Percentiles rank a stretch among this genome's conserved stretches.
phyloP scores from a whole-genome alignment of 2,113 vertebrate genomes.

The Cygnus atratus region DNA sequence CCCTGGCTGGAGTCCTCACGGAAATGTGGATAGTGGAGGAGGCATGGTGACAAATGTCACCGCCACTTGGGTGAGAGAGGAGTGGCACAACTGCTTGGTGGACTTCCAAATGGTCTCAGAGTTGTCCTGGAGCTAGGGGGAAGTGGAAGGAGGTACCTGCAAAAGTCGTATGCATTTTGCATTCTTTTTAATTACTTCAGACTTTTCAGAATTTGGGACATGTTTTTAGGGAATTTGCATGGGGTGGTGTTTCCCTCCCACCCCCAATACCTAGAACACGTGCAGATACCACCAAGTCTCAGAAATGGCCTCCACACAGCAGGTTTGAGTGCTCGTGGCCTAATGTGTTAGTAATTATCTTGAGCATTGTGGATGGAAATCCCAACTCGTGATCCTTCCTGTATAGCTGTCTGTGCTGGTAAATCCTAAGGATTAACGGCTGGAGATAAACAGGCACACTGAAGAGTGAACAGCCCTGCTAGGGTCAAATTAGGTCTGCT shows the following conservation, averaged over 20 bases:
- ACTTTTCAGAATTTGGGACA: neutral
- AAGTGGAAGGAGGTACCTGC: neutral
- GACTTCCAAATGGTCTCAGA: neutral
- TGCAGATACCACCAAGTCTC: neutral
- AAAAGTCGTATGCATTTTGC: neutral
- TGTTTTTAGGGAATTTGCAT: neutral
- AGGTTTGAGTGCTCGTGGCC: conserved; percentile 19
- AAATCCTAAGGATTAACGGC: conserved; percentile 51
- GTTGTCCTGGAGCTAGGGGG: neutral
- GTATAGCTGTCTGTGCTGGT: conserved; percentile 12
- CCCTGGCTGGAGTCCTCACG: neutral
- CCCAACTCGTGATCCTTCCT: conserved; percentile 19
- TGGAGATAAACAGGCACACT: conserved; percentile 12
- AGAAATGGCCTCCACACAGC: neutral
- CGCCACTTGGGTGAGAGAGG: neutral
- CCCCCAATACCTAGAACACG: neutral
- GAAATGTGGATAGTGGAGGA: neutral
- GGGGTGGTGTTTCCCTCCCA: neutral
- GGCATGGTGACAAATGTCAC: neutral
- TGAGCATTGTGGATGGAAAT: conserved; percentile 17
- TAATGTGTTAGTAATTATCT: conserved; percentile 54
- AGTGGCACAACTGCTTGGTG: neutral
- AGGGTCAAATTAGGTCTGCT: conserved; percentile 49
- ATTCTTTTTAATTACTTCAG: neutral
- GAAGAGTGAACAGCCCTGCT: neutral